Conservation (phyloP, 2,797 vertebrate species). For the Sebastes hopkinsi region DNA sequence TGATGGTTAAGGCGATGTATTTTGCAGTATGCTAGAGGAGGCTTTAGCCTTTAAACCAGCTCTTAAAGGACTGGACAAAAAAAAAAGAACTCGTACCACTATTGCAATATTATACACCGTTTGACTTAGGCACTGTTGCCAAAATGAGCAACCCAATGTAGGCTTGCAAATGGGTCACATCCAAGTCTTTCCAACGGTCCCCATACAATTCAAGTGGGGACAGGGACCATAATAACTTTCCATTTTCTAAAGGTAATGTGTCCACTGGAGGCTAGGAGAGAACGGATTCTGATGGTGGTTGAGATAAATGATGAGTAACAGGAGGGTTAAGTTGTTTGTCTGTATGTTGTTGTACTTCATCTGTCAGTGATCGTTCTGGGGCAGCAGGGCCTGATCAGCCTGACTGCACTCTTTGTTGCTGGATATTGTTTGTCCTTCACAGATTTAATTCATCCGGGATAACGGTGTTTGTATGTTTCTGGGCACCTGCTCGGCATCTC, state of each 20-base stretch:
- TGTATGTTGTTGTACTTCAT: not conserved
- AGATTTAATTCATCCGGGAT: slow-evolving; percentile 4
- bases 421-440: slow-evolving; percentile 20
- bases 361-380: slow-evolving; percentile 5
- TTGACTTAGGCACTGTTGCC: not conserved
- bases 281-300: not conserved
- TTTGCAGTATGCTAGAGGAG: no score
- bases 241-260: not conserved
- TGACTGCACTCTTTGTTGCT: slow-evolving; percentile 9
- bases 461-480: not conserved
- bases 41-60: no score
- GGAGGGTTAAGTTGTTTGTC: not conserved
- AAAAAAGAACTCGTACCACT: not conserved
- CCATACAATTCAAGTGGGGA: not conserved
- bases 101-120: not conserved
- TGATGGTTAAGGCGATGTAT: no score
- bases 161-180: not conserved
- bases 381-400: not conserved
- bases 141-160: not conserved
- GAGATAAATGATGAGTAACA: not conserved
- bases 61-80: no score
- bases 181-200: not conserved
- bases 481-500: not conserved
- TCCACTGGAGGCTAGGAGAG: not conserved
- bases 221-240: not conserved